Evolutionary conservation across 2,888 invertebrate species (phyloP), one percentile per base, ranked within the genome.

Genomic region (Harpalus rubripes): DNA sequence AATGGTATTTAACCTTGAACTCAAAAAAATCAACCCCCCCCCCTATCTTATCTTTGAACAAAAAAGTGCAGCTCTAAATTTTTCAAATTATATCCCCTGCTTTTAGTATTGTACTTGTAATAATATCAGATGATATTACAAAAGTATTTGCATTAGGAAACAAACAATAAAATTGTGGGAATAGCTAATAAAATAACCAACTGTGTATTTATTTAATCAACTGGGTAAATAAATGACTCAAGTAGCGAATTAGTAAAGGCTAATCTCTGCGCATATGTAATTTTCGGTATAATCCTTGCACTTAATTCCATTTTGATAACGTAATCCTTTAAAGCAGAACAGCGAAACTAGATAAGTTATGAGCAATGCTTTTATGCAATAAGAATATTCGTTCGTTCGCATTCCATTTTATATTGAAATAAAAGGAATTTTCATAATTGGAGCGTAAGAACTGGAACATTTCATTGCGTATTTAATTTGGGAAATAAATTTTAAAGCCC

Each of bases 181-280:
- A 52, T 52, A 52, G 10, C 32, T 32, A 32, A 32, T 1, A 32
- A 32, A 32, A 32, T 32, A 32, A 32, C 3, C 32, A 32, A 32
- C 2, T 10, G 7, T 12, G 12, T 52, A 12, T 52, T 52, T 12
- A 52, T 52, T 10, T 12, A 12, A 12, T 5, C 2, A 12, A 52
- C 10, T 12, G 44, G 10, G 44, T 10, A 52, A 52, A 52, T 52
- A 52, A 52, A 52, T 52, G 44, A 7, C 8, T 12, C 44, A 52
- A 52, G 44, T 32, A 68, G 41, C 7, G 68, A 68, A 68, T 68
- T 68, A 68, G 68, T 12, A 68, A 26, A 15, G n/a, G 41, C n/a
- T n/a, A 32, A 68, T 68, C 41, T 26, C 12, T n/a, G n/a, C 41
- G 68, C 68, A 68, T 68, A 68, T 68, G 68, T 68, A 68, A 68